Conservation (phyloP, 2,888 invertebrate species). For the Odiellus spinosus region DNA sequence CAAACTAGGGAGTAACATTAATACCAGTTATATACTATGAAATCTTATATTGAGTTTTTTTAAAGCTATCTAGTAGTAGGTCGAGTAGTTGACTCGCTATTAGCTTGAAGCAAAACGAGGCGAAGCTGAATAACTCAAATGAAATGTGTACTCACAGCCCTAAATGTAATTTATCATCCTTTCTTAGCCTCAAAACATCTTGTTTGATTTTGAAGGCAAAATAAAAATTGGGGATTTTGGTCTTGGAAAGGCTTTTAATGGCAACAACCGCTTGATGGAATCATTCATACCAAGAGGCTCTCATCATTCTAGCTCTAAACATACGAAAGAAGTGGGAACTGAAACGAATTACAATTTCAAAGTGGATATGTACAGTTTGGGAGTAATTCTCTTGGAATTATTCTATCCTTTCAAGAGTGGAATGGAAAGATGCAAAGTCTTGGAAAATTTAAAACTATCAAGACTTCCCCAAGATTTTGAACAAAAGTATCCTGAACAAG, state of each 20-base stretch:
- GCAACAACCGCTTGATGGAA: neutral
- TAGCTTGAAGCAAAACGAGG: no score
- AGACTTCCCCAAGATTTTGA: neutral
- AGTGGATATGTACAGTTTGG: slow-evolving; percentile 58
- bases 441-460: slow-evolving; percentile 35
- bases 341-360: neutral
- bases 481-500: neutral
- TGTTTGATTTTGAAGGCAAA: slow-evolving; percentile 24
- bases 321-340: neutral
- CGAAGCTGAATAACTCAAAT: no score
- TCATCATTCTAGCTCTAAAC: no score
- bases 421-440: slow-evolving; percentile 54
- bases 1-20: no score
- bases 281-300: no score
- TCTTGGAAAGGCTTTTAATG: neutral
- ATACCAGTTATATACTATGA: no score
- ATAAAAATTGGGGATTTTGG: slow-evolving; percentile 3
- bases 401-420: slow-evolving; percentile 52
- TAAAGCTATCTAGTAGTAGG: no score
- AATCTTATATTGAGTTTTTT: no score
- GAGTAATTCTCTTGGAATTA: slow-evolving; percentile 58
- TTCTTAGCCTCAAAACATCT: slow-evolving; percentile 52
- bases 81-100: no score
- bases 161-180: slow-evolving; percentile 4
- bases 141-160: no score